Conservation (phyloP, 2,888 invertebrate genomes). For the Celastrina argiolus region DNA sequence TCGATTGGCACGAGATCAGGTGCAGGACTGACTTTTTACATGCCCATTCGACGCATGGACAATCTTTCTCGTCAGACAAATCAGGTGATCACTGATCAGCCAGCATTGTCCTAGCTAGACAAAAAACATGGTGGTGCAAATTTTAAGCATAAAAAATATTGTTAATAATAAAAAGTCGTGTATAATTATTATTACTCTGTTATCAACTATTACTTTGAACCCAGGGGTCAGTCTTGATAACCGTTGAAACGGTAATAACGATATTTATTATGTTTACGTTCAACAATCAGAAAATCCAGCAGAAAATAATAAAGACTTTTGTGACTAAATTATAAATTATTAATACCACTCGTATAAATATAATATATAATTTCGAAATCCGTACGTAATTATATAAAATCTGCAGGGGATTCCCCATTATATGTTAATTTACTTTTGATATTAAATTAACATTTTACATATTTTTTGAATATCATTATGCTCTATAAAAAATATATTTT, state of each 20-base stretch:
- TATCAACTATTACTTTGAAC: slow-evolving; percentile 7
- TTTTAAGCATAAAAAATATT: not conserved
- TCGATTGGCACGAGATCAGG: too few species aligned
- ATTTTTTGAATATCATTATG: too few species aligned
- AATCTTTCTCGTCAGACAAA: too few species aligned
- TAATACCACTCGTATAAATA: too few species aligned
- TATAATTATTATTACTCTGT: not conserved
- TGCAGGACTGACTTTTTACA: too few species aligned
- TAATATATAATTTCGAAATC: not conserved
- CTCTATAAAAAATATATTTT: too few species aligned
- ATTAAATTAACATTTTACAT: too few species aligned
- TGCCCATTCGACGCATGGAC: too few species aligned
- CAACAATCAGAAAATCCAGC: not conserved
- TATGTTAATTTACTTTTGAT: not conserved
- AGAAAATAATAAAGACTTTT: not conserved
- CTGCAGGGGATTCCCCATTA: not conserved
- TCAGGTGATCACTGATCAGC: too few species aligned
- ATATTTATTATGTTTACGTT: not conserved
- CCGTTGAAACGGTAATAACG: slow-evolving; percentile 1
- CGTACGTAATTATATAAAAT: not conserved
- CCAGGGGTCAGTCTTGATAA: not conserved
- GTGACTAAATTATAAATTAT: too few species aligned
- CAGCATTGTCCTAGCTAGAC: too few species aligned
- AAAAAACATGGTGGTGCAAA: too few species aligned
- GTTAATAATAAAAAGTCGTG: not conserved